Evolutionary conservation across 2,888 invertebrate genomes (phyloP).

Genomic region (Phortica magna): DNA sequence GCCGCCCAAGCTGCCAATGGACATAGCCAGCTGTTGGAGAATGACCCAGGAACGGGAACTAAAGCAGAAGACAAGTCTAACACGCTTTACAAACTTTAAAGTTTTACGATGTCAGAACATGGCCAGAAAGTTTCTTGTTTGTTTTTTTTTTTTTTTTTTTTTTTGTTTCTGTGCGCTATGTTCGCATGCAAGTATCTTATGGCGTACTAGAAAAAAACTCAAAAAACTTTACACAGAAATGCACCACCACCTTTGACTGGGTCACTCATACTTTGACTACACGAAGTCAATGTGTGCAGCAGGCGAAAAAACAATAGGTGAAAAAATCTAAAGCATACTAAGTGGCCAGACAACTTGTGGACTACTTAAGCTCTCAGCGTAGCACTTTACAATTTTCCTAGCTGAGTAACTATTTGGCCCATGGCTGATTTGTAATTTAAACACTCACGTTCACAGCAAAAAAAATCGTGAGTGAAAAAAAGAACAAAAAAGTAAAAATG

Average conservation of each 20-base stretch:
- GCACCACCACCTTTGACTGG: neutral
- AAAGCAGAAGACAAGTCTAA: constrained; percentile 30
- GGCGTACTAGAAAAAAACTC: neutral
- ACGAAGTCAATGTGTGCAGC: neutral
- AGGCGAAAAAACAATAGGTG: neutral
- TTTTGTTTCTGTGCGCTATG: no score
- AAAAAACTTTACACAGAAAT: neutral
- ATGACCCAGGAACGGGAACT: neutral
- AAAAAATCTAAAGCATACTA: no score
- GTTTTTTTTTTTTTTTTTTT: no score
- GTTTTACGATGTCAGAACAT: constrained; percentile 29
- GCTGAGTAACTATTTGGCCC: neutral
- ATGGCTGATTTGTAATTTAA: constrained; percentile 24
- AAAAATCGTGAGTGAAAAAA: neutral
- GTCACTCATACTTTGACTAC: neutral
- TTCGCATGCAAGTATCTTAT: no score
- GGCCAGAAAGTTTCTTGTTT: neutral
- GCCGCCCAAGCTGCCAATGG: constrained; percentile 22
- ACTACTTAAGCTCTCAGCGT: no score
- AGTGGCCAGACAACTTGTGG: no score
- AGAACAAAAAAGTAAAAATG: neutral
- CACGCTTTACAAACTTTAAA: constrained; percentile 32
- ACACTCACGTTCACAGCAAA: constrained; percentile 22
- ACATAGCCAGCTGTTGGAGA: neutral
- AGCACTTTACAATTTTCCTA: neutral